A percentile compares a stretch with the other conserved stretches of the same genome.
These are phyloP conservation scores for Anableps anableps DNA, from an alignment of 2,797 vertebrate species.

Conservation along the genomic window DNA sequence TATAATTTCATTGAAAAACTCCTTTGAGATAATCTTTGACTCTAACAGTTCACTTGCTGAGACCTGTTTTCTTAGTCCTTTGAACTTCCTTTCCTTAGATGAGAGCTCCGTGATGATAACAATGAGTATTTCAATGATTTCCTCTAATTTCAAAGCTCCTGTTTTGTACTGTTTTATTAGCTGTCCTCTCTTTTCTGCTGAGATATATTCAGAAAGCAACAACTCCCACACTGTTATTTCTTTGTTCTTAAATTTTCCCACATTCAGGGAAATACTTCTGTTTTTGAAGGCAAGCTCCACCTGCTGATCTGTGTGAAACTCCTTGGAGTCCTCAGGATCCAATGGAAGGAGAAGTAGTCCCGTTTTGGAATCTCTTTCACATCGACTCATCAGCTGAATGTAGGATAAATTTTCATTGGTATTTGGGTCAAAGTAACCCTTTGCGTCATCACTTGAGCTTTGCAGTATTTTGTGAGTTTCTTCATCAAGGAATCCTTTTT, in stretches of 20 bases:
- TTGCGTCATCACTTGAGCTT: constrained; percentile 78
- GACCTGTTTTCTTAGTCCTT: constrained; percentile 80
- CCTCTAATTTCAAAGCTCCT: constrained; percentile 69
- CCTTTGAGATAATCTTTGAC: constrained; percentile 89
- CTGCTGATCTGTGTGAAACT: constrained; percentile 72
- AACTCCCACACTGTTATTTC: constrained; percentile 86
- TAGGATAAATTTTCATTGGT: constrained; percentile 89
- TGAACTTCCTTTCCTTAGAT: constrained; percentile 76
- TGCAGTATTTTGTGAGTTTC: constrained; percentile 77
- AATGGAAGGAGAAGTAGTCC: constrained; percentile 78
- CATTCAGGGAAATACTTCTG: constrained; percentile 66
- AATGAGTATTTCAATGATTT: constrained; percentile 82
- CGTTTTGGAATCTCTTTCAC: constrained; percentile 75
- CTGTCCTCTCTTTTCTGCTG: constrained; percentile 80
- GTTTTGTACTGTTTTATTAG: constrained; percentile 82
- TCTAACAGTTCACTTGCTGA: constrained; percentile 87
- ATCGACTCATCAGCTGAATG: constrained; percentile 82
- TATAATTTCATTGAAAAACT: constrained; percentile 83
- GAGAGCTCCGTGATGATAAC: constrained; percentile 80
- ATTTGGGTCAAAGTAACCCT: constrained; percentile 89
- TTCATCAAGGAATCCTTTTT: constrained; percentile 81
- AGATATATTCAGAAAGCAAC: constrained; percentile 87
- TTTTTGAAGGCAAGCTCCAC: constrained; percentile 73
- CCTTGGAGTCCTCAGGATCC: constrained; percentile 35
- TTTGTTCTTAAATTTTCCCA: constrained; percentile 81